Evolutionary conservation across 2,113 vertebrate species (phyloP).

Genomic region (Hyaena hyaena): DNA sequence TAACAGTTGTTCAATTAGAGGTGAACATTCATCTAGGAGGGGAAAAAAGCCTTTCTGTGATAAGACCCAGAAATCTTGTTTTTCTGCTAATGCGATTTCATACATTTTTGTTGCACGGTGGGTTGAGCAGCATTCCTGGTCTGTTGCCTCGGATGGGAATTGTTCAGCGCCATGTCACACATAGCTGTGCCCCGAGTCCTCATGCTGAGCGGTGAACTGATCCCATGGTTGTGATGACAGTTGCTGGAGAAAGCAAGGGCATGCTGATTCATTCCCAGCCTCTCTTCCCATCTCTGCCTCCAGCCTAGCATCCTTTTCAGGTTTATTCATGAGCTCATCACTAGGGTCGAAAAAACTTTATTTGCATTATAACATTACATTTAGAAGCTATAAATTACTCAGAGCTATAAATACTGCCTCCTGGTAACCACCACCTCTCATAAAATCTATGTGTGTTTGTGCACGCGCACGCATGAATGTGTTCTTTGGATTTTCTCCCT

Average conservation of each 20-base stretch:
- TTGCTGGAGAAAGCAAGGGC: slow-evolving; percentile 65
- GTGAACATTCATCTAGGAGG: slow-evolving; percentile 59
- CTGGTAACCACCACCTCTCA: slow-evolving; percentile 77
- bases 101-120: slow-evolving; percentile 83
- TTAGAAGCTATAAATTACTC: slow-evolving; percentile 86
- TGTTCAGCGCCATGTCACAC: slow-evolving; percentile 80
- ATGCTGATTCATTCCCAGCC: slow-evolving; percentile 74
- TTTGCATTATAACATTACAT: slow-evolving; percentile 84
- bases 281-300: slow-evolving; percentile 71
- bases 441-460: slow-evolving; percentile 80
- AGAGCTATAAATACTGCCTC: slow-evolving; percentile 83
- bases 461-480: rapidly evolving
- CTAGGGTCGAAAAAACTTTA: slow-evolving; percentile 71
- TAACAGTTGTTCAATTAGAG: slow-evolving; percentile 73
- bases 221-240: slow-evolving; percentile 76
- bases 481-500: slow-evolving; percentile 70
- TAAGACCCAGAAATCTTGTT: slow-evolving; percentile 82
- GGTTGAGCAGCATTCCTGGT: slow-evolving; percentile 80
- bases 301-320: slow-evolving; percentile 78
- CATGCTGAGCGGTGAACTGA: slow-evolving; percentile 80
- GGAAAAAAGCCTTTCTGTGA: slow-evolving; percentile 61
- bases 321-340: slow-evolving; percentile 86
- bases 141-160: slow-evolving; percentile 79
- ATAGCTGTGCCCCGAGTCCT: slow-evolving; percentile 46
- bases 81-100: slow-evolving; percentile 84